Base-by-base conservation (phyloP, 1,140 invertebrate genomes). In the Sinonovacula constricta region DNA sequence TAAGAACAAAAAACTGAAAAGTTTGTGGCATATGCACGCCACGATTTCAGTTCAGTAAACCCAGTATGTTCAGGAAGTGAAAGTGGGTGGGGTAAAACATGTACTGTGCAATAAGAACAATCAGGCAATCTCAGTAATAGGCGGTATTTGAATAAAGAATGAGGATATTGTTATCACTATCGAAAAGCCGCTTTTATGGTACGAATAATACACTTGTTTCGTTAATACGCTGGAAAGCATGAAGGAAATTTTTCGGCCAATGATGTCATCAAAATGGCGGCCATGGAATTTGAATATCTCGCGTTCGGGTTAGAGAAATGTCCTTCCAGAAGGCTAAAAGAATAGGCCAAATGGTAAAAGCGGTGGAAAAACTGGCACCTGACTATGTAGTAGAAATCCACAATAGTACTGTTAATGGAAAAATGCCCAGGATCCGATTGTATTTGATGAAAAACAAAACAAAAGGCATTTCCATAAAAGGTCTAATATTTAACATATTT, bases 191-290 rank as follows among this genome's bases (percentile, higher is more conserved):
- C 7, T 45, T 45, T 18, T 10, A 45, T n/a, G n/a, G n/a, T 45
- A 45, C 18, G 18, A 45, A 10, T 45, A 7, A 45, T 45, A 45
- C 7, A 45, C 18, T 10, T 54, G 10, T 53, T 15, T 70, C 30
- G 5, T 22, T 26, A 30, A 18, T n/a, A 65, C 15, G 22, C 15
- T 28, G 59, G 24, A n/a, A 12, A 22, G 45, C 15, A n/a, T 14
- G 1, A 26, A 7, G 28, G 12, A 30, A 30, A n/a, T 49, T 49
- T 60, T 49, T 49, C 31, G 33, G 24, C 51, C 31, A 56, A 75
- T 80, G 78, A 80, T 72, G 78, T 80, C 78, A 80, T 62, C 70
- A 80, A 80, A 68, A 80, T 80, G 78, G 78, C 78, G 70, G 5
- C 36, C 28, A 18, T 7, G 14, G 14, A 45, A 45, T 45, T 45